These are phyloP conservation scores for Cherax destructor DNA, from an alignment of 1,140 invertebrate genomes.

Conservation along the genomic window DNA sequence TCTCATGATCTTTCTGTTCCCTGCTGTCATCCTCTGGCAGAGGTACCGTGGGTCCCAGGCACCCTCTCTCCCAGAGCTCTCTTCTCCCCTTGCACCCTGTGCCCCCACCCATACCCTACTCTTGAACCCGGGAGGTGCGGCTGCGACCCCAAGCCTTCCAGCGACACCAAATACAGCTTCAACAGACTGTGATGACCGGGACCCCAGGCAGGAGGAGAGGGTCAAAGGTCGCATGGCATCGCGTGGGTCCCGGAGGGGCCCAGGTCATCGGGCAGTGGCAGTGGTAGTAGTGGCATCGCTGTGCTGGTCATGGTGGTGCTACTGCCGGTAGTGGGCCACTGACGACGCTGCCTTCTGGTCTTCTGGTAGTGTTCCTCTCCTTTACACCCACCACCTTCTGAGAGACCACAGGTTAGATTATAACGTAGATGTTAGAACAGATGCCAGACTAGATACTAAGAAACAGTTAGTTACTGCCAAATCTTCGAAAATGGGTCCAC, in stretches of 20 bases:
- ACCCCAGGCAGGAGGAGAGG: not conserved
- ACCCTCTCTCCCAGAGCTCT: conserved; percentile 44
- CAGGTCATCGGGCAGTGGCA: not conserved
- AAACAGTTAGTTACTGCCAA: not conserved
- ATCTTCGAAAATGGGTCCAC: conserved; percentile 26
- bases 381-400: not conserved
- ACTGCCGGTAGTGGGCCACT: not conserved
- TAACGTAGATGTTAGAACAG: conserved; percentile 41
- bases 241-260: conserved; percentile 1
- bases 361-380: no score
- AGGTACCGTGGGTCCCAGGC: conserved; percentile 39
- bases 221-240: not conserved
- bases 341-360: no score
- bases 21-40: conserved; percentile 57
- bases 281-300: not conserved
- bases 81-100: conserved; percentile 49
- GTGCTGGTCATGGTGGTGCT: not conserved
- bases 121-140: conserved; percentile 56
- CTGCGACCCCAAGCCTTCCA: conserved; percentile 41
- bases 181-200: not conserved
- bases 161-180: conserved; percentile 1
- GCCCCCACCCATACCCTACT: conserved; percentile 49
- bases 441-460: conserved; percentile 14
- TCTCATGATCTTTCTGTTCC: conserved; percentile 59
- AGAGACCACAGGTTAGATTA: conserved; percentile 28